Evolutionary conservation across 2,888 invertebrate genomes (phyloP).

Genomic region (Callinectes sapidus): DNA sequence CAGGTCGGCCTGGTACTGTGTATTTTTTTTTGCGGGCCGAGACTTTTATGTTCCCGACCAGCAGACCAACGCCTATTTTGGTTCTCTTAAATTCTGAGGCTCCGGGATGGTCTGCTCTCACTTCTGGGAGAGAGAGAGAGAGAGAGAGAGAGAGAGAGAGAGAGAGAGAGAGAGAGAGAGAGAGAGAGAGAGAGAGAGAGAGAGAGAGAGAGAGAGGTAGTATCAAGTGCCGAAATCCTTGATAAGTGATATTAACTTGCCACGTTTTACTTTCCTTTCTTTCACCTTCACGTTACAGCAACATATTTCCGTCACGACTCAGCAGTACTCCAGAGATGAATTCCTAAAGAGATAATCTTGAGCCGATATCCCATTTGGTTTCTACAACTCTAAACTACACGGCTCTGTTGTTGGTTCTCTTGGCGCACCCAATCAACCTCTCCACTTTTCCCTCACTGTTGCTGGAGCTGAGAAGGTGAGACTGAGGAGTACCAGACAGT

Average conservation of each 20-base stretch:
- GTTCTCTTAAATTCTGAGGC: not conserved
- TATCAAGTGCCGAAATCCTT: not conserved
- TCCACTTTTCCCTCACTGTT: not conserved
- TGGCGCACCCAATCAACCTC: not conserved
- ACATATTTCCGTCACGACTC: not conserved
- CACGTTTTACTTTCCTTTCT: not conserved
- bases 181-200: no score
- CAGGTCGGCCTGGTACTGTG: not conserved
- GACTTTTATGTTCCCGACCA: slow-evolving; percentile 19
- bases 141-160: no score
- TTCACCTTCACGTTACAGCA: not conserved
- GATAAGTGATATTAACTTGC: not conserved
- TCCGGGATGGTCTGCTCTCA: not conserved
- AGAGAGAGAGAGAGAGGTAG: not conserved
- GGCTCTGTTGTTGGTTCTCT: not conserved
- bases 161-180: no score
- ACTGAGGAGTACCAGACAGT: not conserved
- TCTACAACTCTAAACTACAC: not conserved
- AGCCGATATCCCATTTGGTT: not conserved
- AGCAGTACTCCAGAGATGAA: not conserved
- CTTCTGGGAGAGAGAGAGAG: not conserved
- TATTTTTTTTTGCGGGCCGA: not conserved
- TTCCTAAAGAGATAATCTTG: not conserved
- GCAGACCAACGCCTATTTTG: not conserved
- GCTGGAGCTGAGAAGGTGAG: not conserved